These are phyloP conservation scores for Aurelia sp. DNA, from an alignment of 30 jellyfish, hydroid and myxozoan species.

Conservation along the genomic window DNA sequence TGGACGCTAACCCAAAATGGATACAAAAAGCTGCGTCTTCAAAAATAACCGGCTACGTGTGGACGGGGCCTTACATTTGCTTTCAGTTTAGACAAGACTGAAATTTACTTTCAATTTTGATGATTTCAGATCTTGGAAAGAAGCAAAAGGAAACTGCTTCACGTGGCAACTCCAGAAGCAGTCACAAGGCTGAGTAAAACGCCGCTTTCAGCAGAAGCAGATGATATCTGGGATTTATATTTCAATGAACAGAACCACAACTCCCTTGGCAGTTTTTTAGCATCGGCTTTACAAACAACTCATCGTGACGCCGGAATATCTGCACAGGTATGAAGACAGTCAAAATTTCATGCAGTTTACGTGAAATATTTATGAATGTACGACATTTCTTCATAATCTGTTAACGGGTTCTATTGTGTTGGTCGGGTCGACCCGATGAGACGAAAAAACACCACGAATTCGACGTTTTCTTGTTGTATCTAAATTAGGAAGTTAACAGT, in stretches of 20 bases:
- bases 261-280: constrained; percentile 30
- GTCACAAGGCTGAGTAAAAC: constrained; percentile 45
- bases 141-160: constrained; percentile 40
- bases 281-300: background rate
- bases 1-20: too few relatives aligned
- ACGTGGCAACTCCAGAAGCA: constrained; percentile 79
- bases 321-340: constrained; percentile 10
- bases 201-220: constrained; percentile 21
- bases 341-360: background rate
- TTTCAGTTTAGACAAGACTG: too few relatives aligned
- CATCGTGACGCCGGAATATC: background rate
- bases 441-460: too few relatives aligned
- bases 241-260: constrained; percentile 64
- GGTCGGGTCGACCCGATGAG: too few relatives aligned
- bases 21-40: too few relatives aligned
- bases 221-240: constrained; percentile 34
- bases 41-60: too few relatives aligned
- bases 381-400: too few relatives aligned
- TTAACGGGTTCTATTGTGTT: too few relatives aligned
- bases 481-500: too few relatives aligned
- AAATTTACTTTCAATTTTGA: too few relatives aligned
- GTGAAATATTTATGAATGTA: background rate
- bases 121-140: constrained; percentile 49
- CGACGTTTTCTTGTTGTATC: too few relatives aligned
- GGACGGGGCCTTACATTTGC: too few relatives aligned